Conservation (phyloP, 2,888 invertebrate species). For the Coelopa pilipes region DNA sequence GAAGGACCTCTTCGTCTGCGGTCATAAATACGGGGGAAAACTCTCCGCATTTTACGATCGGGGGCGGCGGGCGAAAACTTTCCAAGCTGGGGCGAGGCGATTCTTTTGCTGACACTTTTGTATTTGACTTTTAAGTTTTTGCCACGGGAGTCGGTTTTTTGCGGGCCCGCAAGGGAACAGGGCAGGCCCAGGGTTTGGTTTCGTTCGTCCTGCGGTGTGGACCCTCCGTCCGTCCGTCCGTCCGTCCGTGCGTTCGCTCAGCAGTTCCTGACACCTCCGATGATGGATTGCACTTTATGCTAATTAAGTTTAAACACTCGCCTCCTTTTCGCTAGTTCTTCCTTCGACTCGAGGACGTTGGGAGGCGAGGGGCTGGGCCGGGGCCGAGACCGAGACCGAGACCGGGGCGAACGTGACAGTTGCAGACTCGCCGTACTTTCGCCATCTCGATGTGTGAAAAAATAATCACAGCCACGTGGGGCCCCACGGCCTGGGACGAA, state of each 20-base stretch:
- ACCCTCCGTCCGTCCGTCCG: no score
- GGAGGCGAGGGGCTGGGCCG: no score
- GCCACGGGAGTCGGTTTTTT: background rate
- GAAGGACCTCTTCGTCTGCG: constrained; percentile 4
- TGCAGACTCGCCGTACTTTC: no score
- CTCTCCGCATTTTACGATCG: no score
- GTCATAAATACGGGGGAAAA: background rate
- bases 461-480: no score
- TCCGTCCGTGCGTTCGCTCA: constrained; percentile 50
- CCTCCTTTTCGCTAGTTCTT: background rate
- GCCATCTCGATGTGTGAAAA: no score
- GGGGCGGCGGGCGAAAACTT: background rate
- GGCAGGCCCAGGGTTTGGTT: no score
- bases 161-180: constrained; percentile 43
- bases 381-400: no score
- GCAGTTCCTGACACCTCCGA: constrained; percentile 65
- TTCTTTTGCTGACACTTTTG: constrained; percentile 13
- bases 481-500: no score
- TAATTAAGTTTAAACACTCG: constrained; percentile 55
- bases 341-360: no score
- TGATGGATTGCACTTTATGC: constrained; percentile 64
- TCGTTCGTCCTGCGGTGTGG: no score
- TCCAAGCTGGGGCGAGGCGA: background rate
- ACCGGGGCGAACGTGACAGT: no score
- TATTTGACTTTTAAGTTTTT: constrained; percentile 12